These are phyloP conservation scores for Dyspetes luteomarginatus DNA, from an alignment of 2,888 invertebrate genomes.

Conservation along the genomic window DNA sequence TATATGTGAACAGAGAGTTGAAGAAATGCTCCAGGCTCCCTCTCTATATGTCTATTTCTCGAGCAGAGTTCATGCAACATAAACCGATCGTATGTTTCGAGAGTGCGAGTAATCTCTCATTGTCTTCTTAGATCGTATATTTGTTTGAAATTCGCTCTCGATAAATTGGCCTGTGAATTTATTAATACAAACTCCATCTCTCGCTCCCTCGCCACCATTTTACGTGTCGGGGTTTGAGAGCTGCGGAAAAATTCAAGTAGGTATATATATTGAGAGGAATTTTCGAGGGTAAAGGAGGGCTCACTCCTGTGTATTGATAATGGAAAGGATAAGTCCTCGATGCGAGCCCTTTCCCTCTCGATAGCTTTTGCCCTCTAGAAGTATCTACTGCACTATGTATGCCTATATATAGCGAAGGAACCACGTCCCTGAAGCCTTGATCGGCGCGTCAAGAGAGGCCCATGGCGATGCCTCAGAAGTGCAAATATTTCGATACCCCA, in stretches of 20 bases:
- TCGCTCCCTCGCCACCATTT: not conserved
- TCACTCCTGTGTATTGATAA: conserved; percentile 4
- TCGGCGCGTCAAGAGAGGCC: conserved; percentile 47
- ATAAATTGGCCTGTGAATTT: conserved; percentile 46
- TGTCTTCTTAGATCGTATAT: conserved; percentile 48
- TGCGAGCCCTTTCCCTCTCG: not conserved
- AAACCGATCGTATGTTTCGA: not conserved
- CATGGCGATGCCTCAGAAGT: conserved; percentile 53
- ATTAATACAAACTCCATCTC: conserved; percentile 32
- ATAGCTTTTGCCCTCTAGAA: not conserved
- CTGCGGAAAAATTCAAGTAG: conserved; percentile 12
- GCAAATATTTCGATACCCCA: conserved; percentile 67
- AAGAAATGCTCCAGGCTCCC: conserved; percentile 53
- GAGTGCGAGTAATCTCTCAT: conserved; percentile 61
- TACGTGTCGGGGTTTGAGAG: conserved; percentile 15
- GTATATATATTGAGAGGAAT: conserved; percentile 15
- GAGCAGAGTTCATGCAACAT: conserved; percentile 29
- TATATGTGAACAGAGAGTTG: conserved; percentile 30
- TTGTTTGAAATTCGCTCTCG: conserved; percentile 39
- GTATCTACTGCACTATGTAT: too few species aligned
- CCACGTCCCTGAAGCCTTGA: too few species aligned
- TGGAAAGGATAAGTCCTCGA: not conserved
- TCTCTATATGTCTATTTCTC: conserved; percentile 34
- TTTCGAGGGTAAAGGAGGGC: conserved; percentile 6
- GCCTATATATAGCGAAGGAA: too few species aligned